These are phyloP conservation scores for Protobothrops flavoviridis DNA, from an alignment of 2,113 vertebrate species.

Conservation along the genomic window DNA sequence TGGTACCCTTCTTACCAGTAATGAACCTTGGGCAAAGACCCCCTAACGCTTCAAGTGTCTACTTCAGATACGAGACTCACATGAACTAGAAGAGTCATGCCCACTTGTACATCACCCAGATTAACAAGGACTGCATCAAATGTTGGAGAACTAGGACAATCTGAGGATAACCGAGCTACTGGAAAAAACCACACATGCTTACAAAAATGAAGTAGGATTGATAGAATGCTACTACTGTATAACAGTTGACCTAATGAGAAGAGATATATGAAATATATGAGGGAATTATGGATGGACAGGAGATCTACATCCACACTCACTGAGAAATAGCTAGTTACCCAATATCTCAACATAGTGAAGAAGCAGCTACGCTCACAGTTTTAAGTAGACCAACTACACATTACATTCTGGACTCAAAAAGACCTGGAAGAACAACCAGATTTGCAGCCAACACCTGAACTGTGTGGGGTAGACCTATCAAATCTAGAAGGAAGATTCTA, in stretches of 20 bases:
- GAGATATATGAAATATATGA: neutral
- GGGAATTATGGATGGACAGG: neutral
- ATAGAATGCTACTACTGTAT: neutral
- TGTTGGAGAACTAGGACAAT: neutral
- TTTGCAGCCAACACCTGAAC: neutral
- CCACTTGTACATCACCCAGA: neutral
- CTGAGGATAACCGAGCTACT: neutral
- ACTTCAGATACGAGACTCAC: neutral
- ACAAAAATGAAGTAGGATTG: neutral
- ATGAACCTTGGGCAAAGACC: neutral
- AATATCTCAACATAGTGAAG: neutral
- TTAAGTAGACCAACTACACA: neutral
- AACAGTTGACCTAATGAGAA: neutral
- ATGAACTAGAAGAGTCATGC: neutral
- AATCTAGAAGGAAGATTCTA: neutral
- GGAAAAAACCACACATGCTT: neutral
- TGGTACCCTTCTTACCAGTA: neutral
- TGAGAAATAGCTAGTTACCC: neutral
- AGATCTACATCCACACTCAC: neutral
- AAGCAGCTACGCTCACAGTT: neutral
- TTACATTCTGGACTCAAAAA: neutral
- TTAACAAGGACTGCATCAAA: neutral
- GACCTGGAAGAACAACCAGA: neutral
- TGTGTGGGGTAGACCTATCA: neutral
- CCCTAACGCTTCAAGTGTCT: neutral